phyloP scores from a whole-genome alignment of 2,888 invertebrate species.

The Seladonia tumulorum region DNA sequence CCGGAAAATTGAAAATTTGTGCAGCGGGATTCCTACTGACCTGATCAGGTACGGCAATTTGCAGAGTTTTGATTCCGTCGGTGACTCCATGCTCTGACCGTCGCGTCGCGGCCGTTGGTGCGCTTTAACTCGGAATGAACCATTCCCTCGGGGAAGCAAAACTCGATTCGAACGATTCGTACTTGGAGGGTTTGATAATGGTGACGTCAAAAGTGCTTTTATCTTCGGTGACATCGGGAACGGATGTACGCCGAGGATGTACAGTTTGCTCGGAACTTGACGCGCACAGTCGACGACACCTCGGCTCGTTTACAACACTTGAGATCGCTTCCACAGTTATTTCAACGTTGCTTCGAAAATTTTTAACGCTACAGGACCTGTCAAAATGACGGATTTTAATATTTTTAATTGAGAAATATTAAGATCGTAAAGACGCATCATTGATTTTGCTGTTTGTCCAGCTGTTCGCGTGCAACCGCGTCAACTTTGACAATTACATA shows the following conservation, averaged over 20 bases:
- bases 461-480: not conserved
- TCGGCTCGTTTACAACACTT: not conserved
- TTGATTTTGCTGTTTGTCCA: not conserved
- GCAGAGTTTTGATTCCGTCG: constrained; percentile 56
- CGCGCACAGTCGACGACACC: not conserved
- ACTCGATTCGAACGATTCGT: constrained; percentile 49
- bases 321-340: not conserved
- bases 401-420: no score
- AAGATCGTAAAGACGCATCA: no score
- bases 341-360: not conserved
- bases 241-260: constrained; percentile 11
- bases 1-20: constrained; percentile 61
- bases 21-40: constrained; percentile 45
- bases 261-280: constrained; percentile 14
- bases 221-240: constrained; percentile 39
- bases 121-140: constrained; percentile 56
- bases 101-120: constrained; percentile 22
- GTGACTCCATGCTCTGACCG: constrained; percentile 39
- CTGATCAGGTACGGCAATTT: constrained; percentile 61
- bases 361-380: no score
- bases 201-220: constrained; percentile 56
- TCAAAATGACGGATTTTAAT: no score
- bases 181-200: constrained; percentile 51
- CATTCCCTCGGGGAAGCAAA: constrained; percentile 24
- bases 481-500: not conserved